Conservation (phyloP, 2,113 vertebrate genomes). For the Toxotes chatareus region DNA sequence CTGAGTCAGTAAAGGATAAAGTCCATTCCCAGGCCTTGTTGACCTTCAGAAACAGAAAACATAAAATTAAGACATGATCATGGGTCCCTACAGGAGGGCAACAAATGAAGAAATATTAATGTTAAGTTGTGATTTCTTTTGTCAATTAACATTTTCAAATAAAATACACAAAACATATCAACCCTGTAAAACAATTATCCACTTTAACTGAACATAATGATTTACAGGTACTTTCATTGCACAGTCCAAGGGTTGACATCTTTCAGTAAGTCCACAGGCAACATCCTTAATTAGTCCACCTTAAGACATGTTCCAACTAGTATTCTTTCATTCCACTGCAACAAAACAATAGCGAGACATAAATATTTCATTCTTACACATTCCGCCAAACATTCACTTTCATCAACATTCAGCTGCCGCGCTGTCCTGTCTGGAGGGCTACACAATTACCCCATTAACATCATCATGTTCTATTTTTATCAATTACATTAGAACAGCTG, state of each 20-base stretch:
- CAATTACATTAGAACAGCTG: background rate
- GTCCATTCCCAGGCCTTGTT: background rate
- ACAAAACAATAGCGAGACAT: constrained; percentile 31
- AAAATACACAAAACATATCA: constrained; percentile 18
- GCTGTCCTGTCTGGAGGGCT: constrained; percentile 23
- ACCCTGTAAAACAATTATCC: background rate
- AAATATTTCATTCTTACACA: constrained; percentile 44
- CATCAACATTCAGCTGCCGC: constrained; percentile 56
- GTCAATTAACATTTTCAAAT: constrained; percentile 14
- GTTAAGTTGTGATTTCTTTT: background rate
- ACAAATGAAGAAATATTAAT: constrained; percentile 8
- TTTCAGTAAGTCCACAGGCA: constrained; percentile 5
- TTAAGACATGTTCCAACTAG: constrained; percentile 15
- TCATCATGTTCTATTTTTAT: background rate
- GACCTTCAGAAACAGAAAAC: constrained; percentile 24
- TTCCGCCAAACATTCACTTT: constrained; percentile 41
- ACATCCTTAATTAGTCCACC: constrained; percentile 27
- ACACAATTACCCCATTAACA: constrained; percentile 16
- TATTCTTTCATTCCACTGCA: constrained; percentile 7
- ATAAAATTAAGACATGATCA: constrained; percentile 31
- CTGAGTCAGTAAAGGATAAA: constrained; percentile 13
- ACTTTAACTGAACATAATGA: constrained; percentile 10
- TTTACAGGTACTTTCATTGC: constrained; percentile 32
- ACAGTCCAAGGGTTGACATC: constrained; percentile 14
- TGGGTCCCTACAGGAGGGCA: background rate